Conservation (phyloP, 64 coral and sea anemone genomes). For the Stichodactyla mertensii region DNA sequence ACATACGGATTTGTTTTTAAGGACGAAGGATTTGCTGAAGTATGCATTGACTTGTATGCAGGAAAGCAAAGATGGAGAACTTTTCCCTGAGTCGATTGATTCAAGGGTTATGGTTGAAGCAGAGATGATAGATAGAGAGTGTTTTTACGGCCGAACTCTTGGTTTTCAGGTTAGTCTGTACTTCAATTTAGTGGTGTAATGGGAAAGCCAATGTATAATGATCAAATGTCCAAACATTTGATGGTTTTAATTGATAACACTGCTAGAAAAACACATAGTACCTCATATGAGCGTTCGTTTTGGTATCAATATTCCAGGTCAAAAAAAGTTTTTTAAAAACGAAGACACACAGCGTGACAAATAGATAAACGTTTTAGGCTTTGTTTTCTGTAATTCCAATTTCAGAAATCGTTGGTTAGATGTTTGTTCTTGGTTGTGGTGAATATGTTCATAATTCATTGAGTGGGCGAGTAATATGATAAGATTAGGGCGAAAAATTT, state of each 20-base stretch:
- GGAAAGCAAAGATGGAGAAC: slow-evolving; percentile 42
- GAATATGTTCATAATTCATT: neutral
- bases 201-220: neutral
- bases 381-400: neutral
- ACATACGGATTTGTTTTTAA: slow-evolving; percentile 59
- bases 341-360: no score
- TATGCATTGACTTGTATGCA: slow-evolving; percentile 59
- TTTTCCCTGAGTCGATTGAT: slow-evolving; percentile 80
- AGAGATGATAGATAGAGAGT: slow-evolving; percentile 87
- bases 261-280: neutral
- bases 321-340: no score
- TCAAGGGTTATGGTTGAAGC: slow-evolving; percentile 67
- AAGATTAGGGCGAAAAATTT: neutral
- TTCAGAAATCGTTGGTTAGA: neutral
- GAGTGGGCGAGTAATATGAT: neutral
- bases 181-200: neutral
- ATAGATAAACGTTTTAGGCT: no score
- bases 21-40: slow-evolving; percentile 61
- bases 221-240: neutral
- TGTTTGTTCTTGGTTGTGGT: neutral
- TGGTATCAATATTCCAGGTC: no score
- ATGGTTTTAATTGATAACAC: no score
- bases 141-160: slow-evolving; percentile 86
- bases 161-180: slow-evolving; percentile 84
- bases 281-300: no score